Percentiles rank a stretch among this genome's conserved stretches.
Conservation (phyloP, 2,888 invertebrate genomes). For the Cremastinae sp. region DNA sequence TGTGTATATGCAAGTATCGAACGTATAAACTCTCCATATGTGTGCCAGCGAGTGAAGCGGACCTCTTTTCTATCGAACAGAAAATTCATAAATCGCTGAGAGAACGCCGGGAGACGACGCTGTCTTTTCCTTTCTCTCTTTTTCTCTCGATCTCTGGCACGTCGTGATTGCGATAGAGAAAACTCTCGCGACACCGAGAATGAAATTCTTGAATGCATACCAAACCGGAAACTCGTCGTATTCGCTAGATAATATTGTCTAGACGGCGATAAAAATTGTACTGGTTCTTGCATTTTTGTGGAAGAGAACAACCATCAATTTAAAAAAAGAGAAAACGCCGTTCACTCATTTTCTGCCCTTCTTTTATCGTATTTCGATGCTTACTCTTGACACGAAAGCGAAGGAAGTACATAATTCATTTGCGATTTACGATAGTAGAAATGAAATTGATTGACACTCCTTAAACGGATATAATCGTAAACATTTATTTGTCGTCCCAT, state of each 20-base stretch:
- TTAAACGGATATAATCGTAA: too few relatives aligned
- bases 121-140: not conserved
- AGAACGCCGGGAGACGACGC: not conserved
- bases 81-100: constrained; percentile 48
- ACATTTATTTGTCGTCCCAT: too few relatives aligned
- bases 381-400: too few relatives aligned
- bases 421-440: too few relatives aligned
- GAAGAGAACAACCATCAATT: not conserved
- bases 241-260: constrained; percentile 60
- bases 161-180: constrained; percentile 38
- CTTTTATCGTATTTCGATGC: too few relatives aligned
- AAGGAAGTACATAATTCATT: too few relatives aligned
- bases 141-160: constrained; percentile 40
- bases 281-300: constrained; percentile 18
- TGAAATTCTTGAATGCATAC: constrained; percentile 63
- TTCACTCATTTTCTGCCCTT: not conserved
- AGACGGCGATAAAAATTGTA: constrained; percentile 52
- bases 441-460: too few relatives aligned
- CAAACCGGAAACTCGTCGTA: constrained; percentile 61
- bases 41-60: constrained; percentile 10
- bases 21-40: not conserved
- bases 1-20: too few relatives aligned
- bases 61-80: constrained; percentile 46
- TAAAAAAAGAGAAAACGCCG: not conserved
- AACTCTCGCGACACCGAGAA: constrained; percentile 42